phyloP scores from a whole-genome alignment of 1,140 invertebrate genomes.

The Hycleus cichorii region DNA sequence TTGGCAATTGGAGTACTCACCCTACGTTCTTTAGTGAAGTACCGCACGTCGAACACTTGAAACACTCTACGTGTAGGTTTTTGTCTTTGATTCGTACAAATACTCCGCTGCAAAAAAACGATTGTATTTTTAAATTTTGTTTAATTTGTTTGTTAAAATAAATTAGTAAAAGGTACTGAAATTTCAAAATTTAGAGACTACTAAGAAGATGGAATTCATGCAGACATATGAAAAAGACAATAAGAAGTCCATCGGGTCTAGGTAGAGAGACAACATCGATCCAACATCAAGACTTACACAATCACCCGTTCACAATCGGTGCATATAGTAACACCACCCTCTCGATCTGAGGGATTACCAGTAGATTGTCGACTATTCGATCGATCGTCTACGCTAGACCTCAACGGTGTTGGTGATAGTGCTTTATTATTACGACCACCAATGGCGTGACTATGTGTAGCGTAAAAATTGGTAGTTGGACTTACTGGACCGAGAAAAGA shows the following conservation, averaged over 20 bases:
- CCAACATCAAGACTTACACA: conserved; percentile 60
- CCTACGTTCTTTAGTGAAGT: conserved; percentile 92
- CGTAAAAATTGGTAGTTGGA: conserved; percentile 51
- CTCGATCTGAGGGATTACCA: conserved; percentile 29
- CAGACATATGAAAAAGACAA: no score
- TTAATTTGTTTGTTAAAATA: no score
- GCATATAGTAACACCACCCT: conserved; percentile 53
- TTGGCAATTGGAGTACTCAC: conserved; percentile 21
- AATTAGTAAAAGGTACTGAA: no score
- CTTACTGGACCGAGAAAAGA: conserved; percentile 26
- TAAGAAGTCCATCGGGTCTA: no score
- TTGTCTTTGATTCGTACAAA: conserved; percentile 95
- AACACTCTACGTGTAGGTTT: conserved; percentile 93
- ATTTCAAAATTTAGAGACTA: no score
- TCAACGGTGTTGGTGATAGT: conserved; percentile 21
- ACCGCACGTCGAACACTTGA: conserved; percentile 93
- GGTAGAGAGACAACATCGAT: conserved; percentile 20
- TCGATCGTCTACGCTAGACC: conserved; percentile 31
- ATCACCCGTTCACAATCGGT: conserved; percentile 65
- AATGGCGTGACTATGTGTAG: conserved; percentile 54
- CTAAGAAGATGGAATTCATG: no score
- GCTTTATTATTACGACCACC: conserved; percentile 48
- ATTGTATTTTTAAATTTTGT: not conserved
- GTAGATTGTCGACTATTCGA: conserved; percentile 35
- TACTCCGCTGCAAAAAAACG: conserved; percentile 66